Evolutionary conservation across 53 echinoderm and acorn worm species (phyloP), one percentile per base, ranked within the genome.

Genomic region (Paracentrotus lividus): DNA sequence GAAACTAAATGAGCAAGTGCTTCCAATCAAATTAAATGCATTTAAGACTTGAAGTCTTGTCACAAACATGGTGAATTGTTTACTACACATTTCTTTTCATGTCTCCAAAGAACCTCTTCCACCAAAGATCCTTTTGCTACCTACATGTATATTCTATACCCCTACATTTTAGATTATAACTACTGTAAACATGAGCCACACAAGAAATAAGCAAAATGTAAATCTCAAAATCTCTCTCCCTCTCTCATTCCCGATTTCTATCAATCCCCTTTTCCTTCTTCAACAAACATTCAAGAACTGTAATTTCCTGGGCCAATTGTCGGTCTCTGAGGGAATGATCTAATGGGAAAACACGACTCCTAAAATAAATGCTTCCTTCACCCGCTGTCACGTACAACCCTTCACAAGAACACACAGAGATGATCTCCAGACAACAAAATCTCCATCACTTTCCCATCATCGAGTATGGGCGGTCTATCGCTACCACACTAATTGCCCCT

Each of bases 301-400:
- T 64, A 42, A 65, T 89, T 89, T 89, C 89, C 89, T 65, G 64
- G 27, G 65, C 66, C 42, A 42, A 89, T 89, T 89, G 89, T 43
- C 44, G 23, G 42, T 64, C 89, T 89, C 89, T 0, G 56, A 89
- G 57, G 89, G 65, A 43, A 89, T 65, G 44, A 89, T 89, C 89
- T 89, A 57, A 43, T 89, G 89, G 89, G 89, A 89, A 89, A 89
- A 89, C 89, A 89, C 42, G 89, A 89, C 44, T 64, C 89, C 64
- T 64, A 33, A 89, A 89, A 89, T 89, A 89, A 89, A 89, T 65
- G 89, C 64, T 89, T 64, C 21, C 89, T 64, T 47, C 44, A 64
- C 44, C 4, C 65, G 64, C 66, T 57, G 89, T 89, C 89, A 89
- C 89, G 89, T 64, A 89, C 65, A 6, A 64, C 65, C 44, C 64